Percentiles rank a stretch among this genome's conserved stretches.
Conservation (phyloP, 2,888 invertebrate genomes). For the Steinernema scapterisci region DNA sequence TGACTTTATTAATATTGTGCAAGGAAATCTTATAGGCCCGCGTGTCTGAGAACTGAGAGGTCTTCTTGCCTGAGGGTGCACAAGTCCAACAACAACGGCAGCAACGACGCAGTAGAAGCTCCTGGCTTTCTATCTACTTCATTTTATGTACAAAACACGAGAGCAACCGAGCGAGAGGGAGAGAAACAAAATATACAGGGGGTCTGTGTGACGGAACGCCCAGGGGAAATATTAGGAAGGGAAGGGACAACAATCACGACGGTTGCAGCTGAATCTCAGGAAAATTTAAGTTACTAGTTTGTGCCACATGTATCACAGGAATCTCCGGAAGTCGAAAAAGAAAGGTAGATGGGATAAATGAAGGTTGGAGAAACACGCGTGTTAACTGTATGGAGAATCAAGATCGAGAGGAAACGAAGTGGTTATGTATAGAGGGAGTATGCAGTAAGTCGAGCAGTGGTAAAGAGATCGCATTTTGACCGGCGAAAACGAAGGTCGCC, state of each 20-base stretch:
- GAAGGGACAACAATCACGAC: background rate
- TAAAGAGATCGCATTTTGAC: background rate
- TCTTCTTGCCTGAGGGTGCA: too few species aligned
- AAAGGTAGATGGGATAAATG: conserved; percentile 9
- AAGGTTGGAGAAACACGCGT: background rate
- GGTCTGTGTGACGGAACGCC: background rate
- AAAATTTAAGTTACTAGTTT: conserved; percentile 4
- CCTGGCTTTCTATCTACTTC: conserved; percentile 14
- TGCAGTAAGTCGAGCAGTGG: background rate
- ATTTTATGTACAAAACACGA: conserved; percentile 27
- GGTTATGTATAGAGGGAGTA: background rate
- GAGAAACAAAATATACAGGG: conserved; percentile 7
- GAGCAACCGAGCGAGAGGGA: background rate
- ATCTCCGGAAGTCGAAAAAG: background rate
- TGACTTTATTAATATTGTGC: too few species aligned
- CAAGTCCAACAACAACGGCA: background rate
- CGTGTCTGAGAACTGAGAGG: too few species aligned
- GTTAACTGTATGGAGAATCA: background rate
- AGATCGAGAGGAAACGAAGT: background rate
- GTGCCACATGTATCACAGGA: conserved; percentile 13
- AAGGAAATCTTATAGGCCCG: too few species aligned
- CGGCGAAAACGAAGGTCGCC: too few species aligned
- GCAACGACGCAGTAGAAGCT: background rate
- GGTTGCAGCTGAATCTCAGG: background rate
- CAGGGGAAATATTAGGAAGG: background rate